Evolutionary conservation across 2,888 invertebrate genomes (phyloP), one percentile per base, ranked within the genome.

Genomic region (Microplitis deprimator): DNA sequence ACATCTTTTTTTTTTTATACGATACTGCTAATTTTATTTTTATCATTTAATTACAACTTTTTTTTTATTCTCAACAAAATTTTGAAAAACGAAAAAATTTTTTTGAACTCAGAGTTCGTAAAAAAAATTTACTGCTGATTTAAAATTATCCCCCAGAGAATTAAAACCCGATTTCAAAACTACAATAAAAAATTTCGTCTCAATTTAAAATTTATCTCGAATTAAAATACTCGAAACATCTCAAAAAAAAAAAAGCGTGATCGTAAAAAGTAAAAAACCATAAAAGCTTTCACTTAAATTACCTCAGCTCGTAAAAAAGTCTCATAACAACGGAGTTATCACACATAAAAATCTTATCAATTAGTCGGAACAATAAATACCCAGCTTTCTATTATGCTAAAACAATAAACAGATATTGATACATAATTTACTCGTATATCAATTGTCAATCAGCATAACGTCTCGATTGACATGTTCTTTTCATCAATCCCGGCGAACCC

Each of bases 341-440:
- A 29, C 20, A 1, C 29, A 65, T 13, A 65, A 29, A 29, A 29
- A 65, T 29, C 5, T 13, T 29, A 20, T 65, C 29, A 20, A 65
- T 65, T 65, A 65, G 38, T 13, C 38, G 38, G 7, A 65, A 13
- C 65, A 29, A 65, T 29, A 29, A 29, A 29, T 29, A 29, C 0
- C 20, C 6, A 4, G 38, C 65, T 65, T 65, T 65, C 65, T 29
- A 13, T 65, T 65, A 65, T 65, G 20, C 8, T 65, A 38, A 65
- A 65, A 65, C 65, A 65, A 65, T 65, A 65, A 62, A n/a, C n/a
- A 59, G n/a, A 59, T n/a, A 59, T 13, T 59, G 29, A 29, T 29
- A 29, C 4, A 29, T 29, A 29, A 29, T 29, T 29, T 29, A 29
- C 4, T 29, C 65, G 13, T 65, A 17, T 10, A 29, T 65, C 65